Conservation (phyloP, 2,888 invertebrate genomes). For the Cephus pulcher region DNA sequence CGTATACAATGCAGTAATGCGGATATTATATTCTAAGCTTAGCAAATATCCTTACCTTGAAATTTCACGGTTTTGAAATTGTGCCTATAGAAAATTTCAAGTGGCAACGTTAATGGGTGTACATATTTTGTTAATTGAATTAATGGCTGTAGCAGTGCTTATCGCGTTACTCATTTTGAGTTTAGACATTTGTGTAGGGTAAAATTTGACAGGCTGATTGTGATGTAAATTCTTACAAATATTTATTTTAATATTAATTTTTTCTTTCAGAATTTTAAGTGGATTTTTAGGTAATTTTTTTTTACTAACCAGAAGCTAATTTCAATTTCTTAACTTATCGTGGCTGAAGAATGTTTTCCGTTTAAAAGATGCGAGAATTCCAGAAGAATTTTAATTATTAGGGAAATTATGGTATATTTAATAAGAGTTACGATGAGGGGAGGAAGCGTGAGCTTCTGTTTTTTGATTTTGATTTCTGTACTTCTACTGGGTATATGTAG, state of each 20-base stretch:
- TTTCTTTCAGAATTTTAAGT: not conserved
- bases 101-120: not conserved
- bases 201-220: not conserved
- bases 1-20: not conserved
- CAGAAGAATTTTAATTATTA: not conserved
- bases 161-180: not conserved
- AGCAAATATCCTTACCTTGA: not conserved
- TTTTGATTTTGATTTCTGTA: not conserved
- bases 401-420: not conserved
- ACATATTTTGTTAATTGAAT: not conserved
- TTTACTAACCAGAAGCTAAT: no score
- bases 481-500: not conserved
- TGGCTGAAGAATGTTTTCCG: not conserved
- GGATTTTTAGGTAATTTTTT: not conserved
- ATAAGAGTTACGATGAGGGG: not conserved
- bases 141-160: not conserved
- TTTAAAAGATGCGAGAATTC: not conserved
- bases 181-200: not conserved
- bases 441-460: not conserved
- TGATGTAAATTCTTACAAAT: not conserved
- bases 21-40: not conserved
- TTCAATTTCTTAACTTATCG: no score
- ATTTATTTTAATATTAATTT: not conserved
- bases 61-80: not conserved
- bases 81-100: not conserved